Evolutionary conservation across 2,888 invertebrate species (phyloP).

Genomic region (Drosophila emarginata): DNA sequence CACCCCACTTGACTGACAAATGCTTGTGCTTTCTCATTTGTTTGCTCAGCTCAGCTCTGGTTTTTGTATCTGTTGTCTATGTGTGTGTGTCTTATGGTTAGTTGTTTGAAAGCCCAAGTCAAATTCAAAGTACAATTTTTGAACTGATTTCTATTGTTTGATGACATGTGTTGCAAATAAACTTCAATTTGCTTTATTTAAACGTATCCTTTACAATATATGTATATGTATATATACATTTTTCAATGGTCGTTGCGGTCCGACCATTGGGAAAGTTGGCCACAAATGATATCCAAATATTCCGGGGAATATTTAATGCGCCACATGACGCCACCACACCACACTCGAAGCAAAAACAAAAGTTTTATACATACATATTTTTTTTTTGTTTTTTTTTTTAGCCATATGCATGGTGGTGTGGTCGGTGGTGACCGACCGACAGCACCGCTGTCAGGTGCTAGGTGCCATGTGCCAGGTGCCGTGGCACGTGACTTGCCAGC

Average conservation of each 20-base stretch:
- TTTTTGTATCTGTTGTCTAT: constrained; percentile 6
- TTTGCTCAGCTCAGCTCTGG: constrained; percentile 14
- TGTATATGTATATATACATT: too few relatives aligned
- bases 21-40: constrained; percentile 30
- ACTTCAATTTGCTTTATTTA: constrained; percentile 32
- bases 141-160: constrained; percentile 13
- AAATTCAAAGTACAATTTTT: constrained; percentile 20
- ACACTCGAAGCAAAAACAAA: constrained; percentile 13
- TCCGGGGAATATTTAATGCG: constrained; percentile 25
- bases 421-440: neutral
- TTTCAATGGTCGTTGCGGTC: too few relatives aligned
- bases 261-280: constrained; percentile 11
- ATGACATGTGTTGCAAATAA: constrained; percentile 17
- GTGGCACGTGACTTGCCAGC: constrained; percentile 65
- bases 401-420: neutral
- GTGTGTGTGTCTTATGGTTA: constrained; percentile 10
- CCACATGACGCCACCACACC: constrained; percentile 43
- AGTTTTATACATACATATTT: constrained; percentile 21
- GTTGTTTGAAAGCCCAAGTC: constrained; percentile 5
- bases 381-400: neutral
- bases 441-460: neutral
- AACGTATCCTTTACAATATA: constrained; percentile 7
- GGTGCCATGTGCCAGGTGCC: constrained; percentile 38
- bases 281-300: constrained; percentile 63
- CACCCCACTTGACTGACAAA: constrained; percentile 8